Base-by-base conservation (phyloP, 2,888 invertebrate genomes). In the Eudemis profundana region DNA sequence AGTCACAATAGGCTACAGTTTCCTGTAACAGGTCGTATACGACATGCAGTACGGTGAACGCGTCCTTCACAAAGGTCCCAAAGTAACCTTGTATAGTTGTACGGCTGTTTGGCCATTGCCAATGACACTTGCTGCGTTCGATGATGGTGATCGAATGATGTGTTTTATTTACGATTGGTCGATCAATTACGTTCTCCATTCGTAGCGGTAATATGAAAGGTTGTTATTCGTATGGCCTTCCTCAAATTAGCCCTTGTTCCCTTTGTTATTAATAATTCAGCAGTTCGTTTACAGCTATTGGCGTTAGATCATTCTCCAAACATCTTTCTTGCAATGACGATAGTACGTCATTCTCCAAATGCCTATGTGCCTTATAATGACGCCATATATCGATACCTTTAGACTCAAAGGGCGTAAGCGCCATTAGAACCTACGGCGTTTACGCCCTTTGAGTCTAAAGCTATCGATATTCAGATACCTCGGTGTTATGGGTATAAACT, bases 31-130 rank as follows among this genome's bases (percentile, higher is more conserved):
- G 42, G 47, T 57, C 46, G 38, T 56, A 38, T 40, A 33, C 63
- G 61, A 63, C 56, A 62, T 74, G 15, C 5, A 47, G 54, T 14
- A 74, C 80, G 79, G 80, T 79, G 78, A 76, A 75, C 70, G 72
- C 69, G 71, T 71, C 75, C 76, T 67, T 69, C 69, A 68, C 67
- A 75, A 79, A 81, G 83, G 82, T 79, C 81, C 74, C 72, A 56
- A 68, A 66, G 64, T 62, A 78, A 74, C 84, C 84, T 83, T 84
- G 80, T 74, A 57, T 36, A 64, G 50, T 38, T 51, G 12, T 56
- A 56, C 56, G 46, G 60, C 71, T 75, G 74, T 72, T 78, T 73
- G 76, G 78, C 76, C 83, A 83, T 73, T 84, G 83, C 81, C 84
- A 84, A 82, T 78, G 80, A 63, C 79, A 76, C 57, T 69, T 63